Base-by-base conservation (phyloP, 2,113 vertebrate genomes). In the Myodes glareolus region DNA sequence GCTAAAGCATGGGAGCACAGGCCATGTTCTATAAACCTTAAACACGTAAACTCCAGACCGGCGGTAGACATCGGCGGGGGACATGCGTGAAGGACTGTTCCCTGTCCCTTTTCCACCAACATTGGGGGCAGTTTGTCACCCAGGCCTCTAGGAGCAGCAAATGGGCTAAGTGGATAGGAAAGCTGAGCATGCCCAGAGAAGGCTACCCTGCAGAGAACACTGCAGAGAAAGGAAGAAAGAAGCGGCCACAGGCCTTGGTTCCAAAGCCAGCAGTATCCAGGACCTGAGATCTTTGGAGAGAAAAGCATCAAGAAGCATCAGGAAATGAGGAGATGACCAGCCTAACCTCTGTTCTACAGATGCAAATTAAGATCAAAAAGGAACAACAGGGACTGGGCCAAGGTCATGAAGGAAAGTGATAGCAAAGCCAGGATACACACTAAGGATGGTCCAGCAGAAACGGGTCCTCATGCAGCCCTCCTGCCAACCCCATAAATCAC, bases 121-220 rank as follows among this genome's bases (percentile, higher is more conserved):
- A 50, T 23, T 47, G 33, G 88, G 31, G 65, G 55, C 23, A 31
- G 85, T 65, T 33, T 96, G 94, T 92, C 65, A 52, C 70, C 85
- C 65, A 52, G 90, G 76, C 91, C 29, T 42, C 1, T 92, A 95
- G 73, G 68, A 92, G 67, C 0, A 68, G 93, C 92, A 96, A 95
- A 75, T 31, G 45, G 7, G 90, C 87, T 91, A 94, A 94, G 92
- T 31, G 0, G 67, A 1, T 50, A 91, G 0, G 67, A 1, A 45
- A 91, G 80, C 95, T 95, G 97, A 97, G 89, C 98, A 98, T 97
- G 98, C 98, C 98, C 98, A 97, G 96, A 97, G 96, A 78, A 97
- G 72, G 91, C 95, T 98, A 98, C 97, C 98, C 98, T 98, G 97
- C 86, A 97, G 97, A 99, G 98, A 98, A 98, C 98, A 98, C 97